A percentile compares a stretch with the other conserved stretches of the same genome.
Conservation (phyloP, 1,140 invertebrate species). For the Gryon sp. region DNA sequence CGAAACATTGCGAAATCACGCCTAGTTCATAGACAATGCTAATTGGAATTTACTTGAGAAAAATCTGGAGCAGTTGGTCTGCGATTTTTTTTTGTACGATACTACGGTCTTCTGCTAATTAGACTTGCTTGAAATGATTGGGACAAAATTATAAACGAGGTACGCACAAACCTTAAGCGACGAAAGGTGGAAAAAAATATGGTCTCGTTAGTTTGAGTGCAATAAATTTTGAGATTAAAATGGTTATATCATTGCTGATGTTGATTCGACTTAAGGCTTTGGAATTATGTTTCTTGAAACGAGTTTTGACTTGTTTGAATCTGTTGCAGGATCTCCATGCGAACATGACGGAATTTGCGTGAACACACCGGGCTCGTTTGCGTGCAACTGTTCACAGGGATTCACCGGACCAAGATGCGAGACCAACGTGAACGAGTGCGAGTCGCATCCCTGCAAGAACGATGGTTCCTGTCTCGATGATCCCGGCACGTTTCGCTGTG, state of each 20-base stretch:
- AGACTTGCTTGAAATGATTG: slow-evolving; percentile 36
- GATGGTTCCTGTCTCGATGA: slow-evolving; percentile 96
- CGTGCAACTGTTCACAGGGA: slow-evolving; percentile 94
- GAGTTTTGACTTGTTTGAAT: slow-evolving; percentile 45
- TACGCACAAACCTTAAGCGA: no score
- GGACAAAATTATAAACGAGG: slow-evolving; percentile 5
- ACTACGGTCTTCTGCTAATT: no score
- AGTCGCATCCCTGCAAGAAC: slow-evolving; percentile 95
- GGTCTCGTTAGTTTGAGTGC: no score
- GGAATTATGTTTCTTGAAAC: slow-evolving; percentile 18
- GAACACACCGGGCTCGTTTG: slow-evolving; percentile 95
- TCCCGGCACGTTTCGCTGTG: slow-evolving; percentile 95
- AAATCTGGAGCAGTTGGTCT: slow-evolving; percentile 1
- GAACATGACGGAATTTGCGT: slow-evolving; percentile 96
- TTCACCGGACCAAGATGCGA: slow-evolving; percentile 95
- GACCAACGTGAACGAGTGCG: slow-evolving; percentile 96
- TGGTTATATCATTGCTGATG: no score
- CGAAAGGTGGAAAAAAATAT: no score
- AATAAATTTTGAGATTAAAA: no score
- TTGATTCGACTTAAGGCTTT: no score
- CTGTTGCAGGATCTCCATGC: slow-evolving; percentile 88
- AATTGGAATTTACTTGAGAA: slow-evolving; percentile 54
- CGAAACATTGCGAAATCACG: slow-evolving; percentile 23
- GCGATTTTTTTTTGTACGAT: no score
- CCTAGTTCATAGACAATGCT: slow-evolving; percentile 45